phyloP scores from a whole-genome alignment of 2,797 vertebrate genomes.

The Lerista edwardsae region DNA sequence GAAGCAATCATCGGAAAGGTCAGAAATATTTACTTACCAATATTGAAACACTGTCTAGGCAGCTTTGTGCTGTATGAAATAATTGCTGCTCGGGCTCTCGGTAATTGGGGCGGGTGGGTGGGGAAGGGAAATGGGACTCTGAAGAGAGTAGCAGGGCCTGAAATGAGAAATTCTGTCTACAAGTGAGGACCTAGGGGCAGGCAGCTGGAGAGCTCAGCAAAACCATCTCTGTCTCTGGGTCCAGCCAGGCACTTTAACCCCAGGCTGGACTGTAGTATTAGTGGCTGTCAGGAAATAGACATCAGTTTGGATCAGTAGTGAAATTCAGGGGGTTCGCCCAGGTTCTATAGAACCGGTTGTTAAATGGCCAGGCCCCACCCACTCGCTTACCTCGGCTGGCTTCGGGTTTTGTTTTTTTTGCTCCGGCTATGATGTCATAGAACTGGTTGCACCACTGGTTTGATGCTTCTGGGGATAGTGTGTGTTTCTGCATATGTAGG shows the following conservation, averaged over 20 bases:
- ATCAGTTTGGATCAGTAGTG: neutral
- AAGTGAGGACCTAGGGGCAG: constrained; percentile 11
- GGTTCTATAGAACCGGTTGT: too few species aligned
- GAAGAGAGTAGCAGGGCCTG: constrained; percentile 44
- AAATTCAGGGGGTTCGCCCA: too few species aligned
- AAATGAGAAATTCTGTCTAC: constrained; percentile 52
- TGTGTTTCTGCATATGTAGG: neutral
- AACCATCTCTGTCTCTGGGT: neutral
- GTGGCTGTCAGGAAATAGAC: neutral
- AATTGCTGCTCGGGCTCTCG: constrained; percentile 24
- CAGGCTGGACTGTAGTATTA: neutral
- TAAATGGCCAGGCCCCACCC: too few species aligned
- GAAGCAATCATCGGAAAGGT: constrained; percentile 68
- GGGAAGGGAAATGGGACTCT: constrained; percentile 10
- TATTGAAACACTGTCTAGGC: constrained; percentile 48
- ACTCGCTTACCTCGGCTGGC: too few species aligned
- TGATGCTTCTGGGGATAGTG: neutral
- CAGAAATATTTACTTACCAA: constrained; percentile 64
- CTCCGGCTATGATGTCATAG: too few species aligned
- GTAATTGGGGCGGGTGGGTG: constrained; percentile 20
- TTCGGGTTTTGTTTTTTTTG: too few species aligned
- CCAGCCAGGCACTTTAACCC: neutral
- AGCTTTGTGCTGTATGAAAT: constrained; percentile 39
- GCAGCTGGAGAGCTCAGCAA: constrained; percentile 17
- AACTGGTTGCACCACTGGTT: too few species aligned